These are phyloP conservation scores for Darevskia mixta DNA, from an alignment of 2,797 vertebrate genomes.

Conservation along the genomic window DNA sequence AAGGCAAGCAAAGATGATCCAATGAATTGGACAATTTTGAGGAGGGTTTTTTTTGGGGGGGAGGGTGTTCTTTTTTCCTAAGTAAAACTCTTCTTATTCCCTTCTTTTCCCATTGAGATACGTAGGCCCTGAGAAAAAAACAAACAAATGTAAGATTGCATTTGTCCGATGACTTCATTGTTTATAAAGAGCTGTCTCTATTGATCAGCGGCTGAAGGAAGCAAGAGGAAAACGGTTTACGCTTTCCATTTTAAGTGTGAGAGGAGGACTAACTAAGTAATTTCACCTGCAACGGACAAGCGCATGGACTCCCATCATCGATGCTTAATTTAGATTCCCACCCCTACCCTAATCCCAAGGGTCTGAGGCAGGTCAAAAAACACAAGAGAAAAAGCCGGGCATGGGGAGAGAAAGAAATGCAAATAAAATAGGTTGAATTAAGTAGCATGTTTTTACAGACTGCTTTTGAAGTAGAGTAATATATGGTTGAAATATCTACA, in stretches of 20 bases:
- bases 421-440: neutral
- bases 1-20: neutral
- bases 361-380: neutral
- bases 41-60: no score
- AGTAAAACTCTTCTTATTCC: neutral
- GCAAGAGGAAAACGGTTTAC: slow-evolving; percentile 31
- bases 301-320: neutral
- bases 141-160: slow-evolving; percentile 42
- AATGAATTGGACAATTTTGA: slow-evolving; percentile 1
- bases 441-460: neutral
- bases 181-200: slow-evolving; percentile 60
- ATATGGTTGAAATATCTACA: no score
- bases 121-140: neutral
- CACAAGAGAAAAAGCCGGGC: neutral
- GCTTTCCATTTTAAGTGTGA: slow-evolving; percentile 53
- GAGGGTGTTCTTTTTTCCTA: neutral
- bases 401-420: neutral
- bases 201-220: slow-evolving; percentile 53
- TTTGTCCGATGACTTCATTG: slow-evolving; percentile 37
- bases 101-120: neutral
- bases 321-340: slow-evolving; percentile 27
- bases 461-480: no score
- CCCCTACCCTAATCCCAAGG: neutral
- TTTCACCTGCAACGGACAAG: neutral
- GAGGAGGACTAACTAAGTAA: slow-evolving; percentile 50